Evolutionary conservation across 2,113 vertebrate genomes (phyloP).

Genomic region (Trinectes maculatus): DNA sequence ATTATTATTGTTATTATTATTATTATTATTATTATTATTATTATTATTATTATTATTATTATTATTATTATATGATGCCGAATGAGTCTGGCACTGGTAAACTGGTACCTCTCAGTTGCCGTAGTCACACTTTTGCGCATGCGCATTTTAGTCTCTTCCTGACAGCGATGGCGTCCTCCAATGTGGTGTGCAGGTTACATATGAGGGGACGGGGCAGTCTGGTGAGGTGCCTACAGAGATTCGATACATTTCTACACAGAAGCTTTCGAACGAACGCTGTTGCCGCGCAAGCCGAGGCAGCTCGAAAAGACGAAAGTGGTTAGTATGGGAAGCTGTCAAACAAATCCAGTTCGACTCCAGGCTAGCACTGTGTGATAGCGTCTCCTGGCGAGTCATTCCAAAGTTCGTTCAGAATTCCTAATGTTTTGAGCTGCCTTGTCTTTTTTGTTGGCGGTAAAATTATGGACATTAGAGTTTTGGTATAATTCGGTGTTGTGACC

Average conservation of each 20-base stretch:
- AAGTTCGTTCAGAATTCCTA: neutral
- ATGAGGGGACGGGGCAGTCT: conserved; percentile 44
- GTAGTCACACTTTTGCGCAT: conserved; percentile 61
- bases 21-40: too few species aligned
- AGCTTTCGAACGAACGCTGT: conserved; percentile 35
- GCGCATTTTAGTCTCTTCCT: conserved; percentile 11
- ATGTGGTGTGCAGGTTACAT: conserved; percentile 64
- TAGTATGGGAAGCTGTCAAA: conserved; percentile 7
- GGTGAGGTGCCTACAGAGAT: conserved; percentile 27
- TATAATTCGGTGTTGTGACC: neutral
- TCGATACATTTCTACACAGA: conserved; percentile 39
- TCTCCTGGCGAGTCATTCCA: neutral
- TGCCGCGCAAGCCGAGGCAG: conserved; percentile 13
- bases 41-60: too few species aligned
- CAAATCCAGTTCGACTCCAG: too few species aligned
- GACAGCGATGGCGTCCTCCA: conserved; percentile 79
- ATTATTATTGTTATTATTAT: too few species aligned
- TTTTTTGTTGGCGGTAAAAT: neutral
- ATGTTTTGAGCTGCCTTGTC: neutral
- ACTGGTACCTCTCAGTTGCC: conserved; percentile 34
- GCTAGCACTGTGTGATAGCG: neutral
- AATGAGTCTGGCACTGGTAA: too few species aligned
- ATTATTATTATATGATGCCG: too few species aligned
- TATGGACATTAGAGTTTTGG: fast-evolving
- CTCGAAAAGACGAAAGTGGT: conserved; percentile 49